Evolutionary conservation across 1,140 invertebrate genomes (phyloP).

Genomic region (Euura saliciscinereae): DNA sequence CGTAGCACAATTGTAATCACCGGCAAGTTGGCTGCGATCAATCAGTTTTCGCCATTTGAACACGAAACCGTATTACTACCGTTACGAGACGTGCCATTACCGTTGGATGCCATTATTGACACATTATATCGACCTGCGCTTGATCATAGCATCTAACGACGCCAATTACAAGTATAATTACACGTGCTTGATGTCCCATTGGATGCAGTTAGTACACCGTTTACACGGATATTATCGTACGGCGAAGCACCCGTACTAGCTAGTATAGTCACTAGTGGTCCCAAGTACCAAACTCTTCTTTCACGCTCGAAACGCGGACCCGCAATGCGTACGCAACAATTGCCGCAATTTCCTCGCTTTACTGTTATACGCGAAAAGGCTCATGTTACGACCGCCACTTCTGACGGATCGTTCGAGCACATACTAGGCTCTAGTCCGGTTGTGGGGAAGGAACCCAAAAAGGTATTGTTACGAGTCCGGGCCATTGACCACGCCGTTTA

Average conservation of each 20-base stretch:
- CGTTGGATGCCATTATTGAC: too few species aligned
- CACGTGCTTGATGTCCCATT: neutral
- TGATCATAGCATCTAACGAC: neutral
- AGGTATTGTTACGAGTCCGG: conserved; percentile 1
- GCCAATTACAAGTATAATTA: neutral
- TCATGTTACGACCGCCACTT: neutral
- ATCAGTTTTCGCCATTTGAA: neutral
- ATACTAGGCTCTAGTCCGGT: neutral
- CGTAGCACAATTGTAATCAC: too few species aligned
- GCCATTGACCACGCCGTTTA: neutral
- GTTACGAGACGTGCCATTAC: too few species aligned
- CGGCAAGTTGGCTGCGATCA: neutral
- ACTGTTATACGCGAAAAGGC: neutral
- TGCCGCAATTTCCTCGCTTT: neutral
- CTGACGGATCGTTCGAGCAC: neutral
- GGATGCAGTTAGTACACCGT: neutral
- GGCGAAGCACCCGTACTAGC: neutral
- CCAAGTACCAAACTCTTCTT: neutral
- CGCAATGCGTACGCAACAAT: neutral
- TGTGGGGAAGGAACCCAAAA: neutral
- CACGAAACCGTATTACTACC: too few species aligned
- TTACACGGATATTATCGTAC: neutral
- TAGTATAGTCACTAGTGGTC: neutral
- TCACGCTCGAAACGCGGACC: neutral
- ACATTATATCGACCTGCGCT: too few species aligned